Conservation (phyloP, 2,113 vertebrate species). For the Pangasianodon gigas region DNA sequence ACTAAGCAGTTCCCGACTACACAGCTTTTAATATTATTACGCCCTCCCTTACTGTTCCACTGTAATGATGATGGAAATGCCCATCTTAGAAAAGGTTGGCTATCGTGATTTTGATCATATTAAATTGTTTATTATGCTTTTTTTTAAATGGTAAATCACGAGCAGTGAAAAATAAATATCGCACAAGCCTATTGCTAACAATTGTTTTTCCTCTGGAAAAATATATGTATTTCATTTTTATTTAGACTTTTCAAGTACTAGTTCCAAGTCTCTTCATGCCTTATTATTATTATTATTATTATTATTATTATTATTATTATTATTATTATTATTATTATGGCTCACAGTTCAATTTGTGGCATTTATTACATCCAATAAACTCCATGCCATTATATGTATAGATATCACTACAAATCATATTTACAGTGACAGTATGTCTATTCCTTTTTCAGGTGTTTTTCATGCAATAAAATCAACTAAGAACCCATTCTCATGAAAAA, state of each 20-base stretch:
- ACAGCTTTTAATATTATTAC: not conserved
- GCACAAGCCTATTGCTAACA: not conserved
- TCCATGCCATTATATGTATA: not conserved
- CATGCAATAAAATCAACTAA: not conserved
- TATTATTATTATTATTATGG: not conserved
- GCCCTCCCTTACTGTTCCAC: not conserved
- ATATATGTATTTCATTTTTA: not conserved
- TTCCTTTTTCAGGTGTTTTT: not conserved
- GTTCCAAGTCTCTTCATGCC: not conserved
- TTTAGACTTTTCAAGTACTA: not conserved
- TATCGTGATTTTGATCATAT: not conserved
- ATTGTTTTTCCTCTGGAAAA: no score
- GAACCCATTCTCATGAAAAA: not conserved
- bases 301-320: no score
- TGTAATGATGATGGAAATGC: not conserved
- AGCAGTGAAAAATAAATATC: not conserved
- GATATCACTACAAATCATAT: not conserved
- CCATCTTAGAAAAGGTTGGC: not conserved
- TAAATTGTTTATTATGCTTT: no score
- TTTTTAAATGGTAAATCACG: not conserved
- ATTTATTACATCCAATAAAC: not conserved
- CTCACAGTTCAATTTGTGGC: not conserved
- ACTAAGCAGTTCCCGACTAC: not conserved
- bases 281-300: no score
- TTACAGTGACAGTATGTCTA: not conserved